Percentiles rank a stretch among this genome's conserved stretches.
These are phyloP conservation scores for Diplodus sargus DNA, from an alignment of 2,797 vertebrate species.

Conservation along the genomic window DNA sequence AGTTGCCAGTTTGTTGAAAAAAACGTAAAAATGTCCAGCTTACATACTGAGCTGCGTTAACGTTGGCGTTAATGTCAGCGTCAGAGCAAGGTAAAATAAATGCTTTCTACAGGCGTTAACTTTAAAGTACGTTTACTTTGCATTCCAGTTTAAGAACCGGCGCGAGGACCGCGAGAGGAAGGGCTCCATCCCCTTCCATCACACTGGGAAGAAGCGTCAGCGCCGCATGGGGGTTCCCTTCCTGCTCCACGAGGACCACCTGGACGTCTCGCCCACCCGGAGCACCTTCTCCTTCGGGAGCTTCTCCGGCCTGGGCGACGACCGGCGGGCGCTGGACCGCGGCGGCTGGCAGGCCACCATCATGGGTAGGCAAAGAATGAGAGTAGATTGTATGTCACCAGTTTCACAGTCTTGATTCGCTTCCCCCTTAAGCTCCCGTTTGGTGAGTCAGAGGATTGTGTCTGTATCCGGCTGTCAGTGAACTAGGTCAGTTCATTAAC, in stretches of 20 bases:
- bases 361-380: conserved; percentile 85
- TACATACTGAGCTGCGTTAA: too few relatives aligned
- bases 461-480: conserved; percentile 39
- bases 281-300: conserved; percentile 98
- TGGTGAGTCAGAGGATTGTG: conserved; percentile 56
- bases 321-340: conserved; percentile 92
- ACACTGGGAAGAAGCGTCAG: conserved; percentile 94
- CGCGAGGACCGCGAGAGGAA: conserved; percentile 97
- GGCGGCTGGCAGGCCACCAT: conserved; percentile 97
- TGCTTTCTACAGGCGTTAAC: too few relatives aligned
- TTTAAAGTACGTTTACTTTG: neutral
- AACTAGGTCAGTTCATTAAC: conserved; percentile 65
- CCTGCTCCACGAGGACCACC: conserved; percentile 94
- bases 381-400: conserved; percentile 9
- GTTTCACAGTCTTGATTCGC: conserved; percentile 6
- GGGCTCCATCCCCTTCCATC: conserved; percentile 96
- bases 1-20: too few relatives aligned
- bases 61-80: too few relatives aligned
- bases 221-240: conserved; percentile 96
- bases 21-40: too few relatives aligned
- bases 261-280: conserved; percentile 97
- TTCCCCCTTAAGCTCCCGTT: conserved; percentile 8
- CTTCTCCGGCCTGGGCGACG: conserved; percentile 97
- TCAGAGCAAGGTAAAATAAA: too few relatives aligned
- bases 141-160: conserved; percentile 93